phyloP scores from a whole-genome alignment of 2,113 vertebrate genomes.

The Percopsis transmontana region DNA sequence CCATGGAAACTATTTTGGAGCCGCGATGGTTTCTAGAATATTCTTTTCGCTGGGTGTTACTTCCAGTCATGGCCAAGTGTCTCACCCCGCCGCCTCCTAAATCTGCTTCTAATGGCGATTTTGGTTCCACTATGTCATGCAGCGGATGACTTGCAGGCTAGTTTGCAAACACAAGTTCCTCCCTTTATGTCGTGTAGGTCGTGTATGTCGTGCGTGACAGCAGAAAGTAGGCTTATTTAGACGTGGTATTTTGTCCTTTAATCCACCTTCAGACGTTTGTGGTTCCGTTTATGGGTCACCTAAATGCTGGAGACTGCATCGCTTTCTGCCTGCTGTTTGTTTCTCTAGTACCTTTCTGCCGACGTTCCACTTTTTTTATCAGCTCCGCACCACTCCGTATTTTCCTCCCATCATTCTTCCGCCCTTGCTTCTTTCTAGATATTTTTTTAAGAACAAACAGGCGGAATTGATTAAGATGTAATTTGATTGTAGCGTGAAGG shows the following conservation, averaged over 20 bases:
- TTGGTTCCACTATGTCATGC: constrained; percentile 12
- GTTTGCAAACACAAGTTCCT: constrained; percentile 14
- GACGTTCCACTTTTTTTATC: constrained; percentile 52
- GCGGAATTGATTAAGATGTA: constrained; percentile 24
- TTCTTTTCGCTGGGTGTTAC: constrained; percentile 3
- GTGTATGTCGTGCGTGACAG: constrained; percentile 20
- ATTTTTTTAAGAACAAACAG: constrained; percentile 1
- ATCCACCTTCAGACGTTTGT: constrained; percentile 59
- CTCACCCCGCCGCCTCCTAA: background rate
- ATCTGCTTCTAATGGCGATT: background rate
- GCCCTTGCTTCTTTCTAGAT: constrained; percentile 32
- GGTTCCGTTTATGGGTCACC: constrained; percentile 67
- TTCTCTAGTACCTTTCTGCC: constrained; percentile 45
- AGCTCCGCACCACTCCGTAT: background rate
- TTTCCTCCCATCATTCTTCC: background rate
- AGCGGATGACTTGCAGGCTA: constrained; percentile 7
- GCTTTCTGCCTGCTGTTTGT: constrained; percentile 52
- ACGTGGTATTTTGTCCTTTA: constrained; percentile 57
- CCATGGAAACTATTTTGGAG: constrained; percentile 30
- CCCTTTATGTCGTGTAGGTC: background rate
- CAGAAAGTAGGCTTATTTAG: constrained; percentile 27
- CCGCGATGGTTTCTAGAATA: constrained; percentile 17
- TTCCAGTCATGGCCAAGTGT: background rate
- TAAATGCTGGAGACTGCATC: constrained; percentile 44
- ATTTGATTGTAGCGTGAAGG: constrained; percentile 23